phyloP scores from a whole-genome alignment of 2,797 vertebrate genomes.

The Gastrophryne carolinensis region DNA sequence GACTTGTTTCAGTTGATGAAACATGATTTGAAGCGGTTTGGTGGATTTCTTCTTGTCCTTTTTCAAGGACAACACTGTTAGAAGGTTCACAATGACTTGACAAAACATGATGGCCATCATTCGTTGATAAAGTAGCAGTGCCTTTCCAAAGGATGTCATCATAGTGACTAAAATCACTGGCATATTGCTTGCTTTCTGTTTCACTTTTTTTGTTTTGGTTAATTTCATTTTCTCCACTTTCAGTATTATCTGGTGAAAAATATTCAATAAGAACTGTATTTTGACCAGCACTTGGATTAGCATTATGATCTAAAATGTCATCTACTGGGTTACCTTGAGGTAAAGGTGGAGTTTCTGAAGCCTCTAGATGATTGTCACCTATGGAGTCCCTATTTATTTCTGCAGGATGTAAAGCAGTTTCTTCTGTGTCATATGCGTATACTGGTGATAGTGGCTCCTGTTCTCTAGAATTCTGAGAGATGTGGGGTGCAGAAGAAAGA shows the following conservation, averaged over 20 bases:
- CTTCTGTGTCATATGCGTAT: conserved; percentile 46
- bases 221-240: conserved; percentile 54
- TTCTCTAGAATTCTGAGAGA: conserved; percentile 17
- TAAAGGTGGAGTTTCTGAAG: conserved; percentile 45
- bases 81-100: neutral
- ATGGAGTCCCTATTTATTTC: conserved; percentile 41
- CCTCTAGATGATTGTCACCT: conserved; percentile 27
- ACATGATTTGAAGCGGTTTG: neutral
- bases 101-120: neutral
- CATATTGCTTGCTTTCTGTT: neutral
- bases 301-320: conserved; percentile 63
- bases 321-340: conserved; percentile 47
- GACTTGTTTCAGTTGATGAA: neutral
- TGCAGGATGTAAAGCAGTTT: conserved; percentile 23
- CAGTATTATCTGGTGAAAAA: conserved; percentile 52
- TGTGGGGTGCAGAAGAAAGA: conserved; percentile 52
- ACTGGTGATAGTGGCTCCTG: conserved; percentile 36
- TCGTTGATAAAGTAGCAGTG: neutral
- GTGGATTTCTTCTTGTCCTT: neutral
- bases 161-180: neutral
- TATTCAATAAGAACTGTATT: conserved; percentile 51
- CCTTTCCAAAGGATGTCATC: neutral
- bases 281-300: conserved; percentile 59
- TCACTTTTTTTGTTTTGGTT: neutral
- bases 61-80: neutral